Evolutionary conservation across 2,113 vertebrate species (phyloP).

Genomic region (Chaetodon auriga): DNA sequence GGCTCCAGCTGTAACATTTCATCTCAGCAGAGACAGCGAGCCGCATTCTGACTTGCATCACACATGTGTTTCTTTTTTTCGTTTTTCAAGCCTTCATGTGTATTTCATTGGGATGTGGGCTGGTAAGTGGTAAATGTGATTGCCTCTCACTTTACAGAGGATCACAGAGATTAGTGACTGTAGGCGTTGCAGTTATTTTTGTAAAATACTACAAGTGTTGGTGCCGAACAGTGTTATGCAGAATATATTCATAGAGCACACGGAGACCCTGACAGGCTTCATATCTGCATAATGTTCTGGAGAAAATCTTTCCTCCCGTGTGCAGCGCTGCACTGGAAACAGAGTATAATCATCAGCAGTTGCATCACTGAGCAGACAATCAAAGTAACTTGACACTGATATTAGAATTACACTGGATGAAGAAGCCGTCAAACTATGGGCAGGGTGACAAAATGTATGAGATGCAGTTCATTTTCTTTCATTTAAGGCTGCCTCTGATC

Average conservation of each 20-base stretch:
- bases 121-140: conserved; percentile 54
- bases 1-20: conserved; percentile 4
- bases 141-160: conserved; percentile 58
- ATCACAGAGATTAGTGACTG: conserved; percentile 63
- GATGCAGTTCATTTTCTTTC: not conserved
- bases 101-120: conserved; percentile 49
- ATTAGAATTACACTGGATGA: not conserved
- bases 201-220: conserved; percentile 61
- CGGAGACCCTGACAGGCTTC: conserved; percentile 27
- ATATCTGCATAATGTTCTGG: conserved; percentile 1
- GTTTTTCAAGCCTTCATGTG: conserved; percentile 7
- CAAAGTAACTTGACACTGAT: not conserved
- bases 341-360: not conserved
- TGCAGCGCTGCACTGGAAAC: not conserved
- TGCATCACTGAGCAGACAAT: not conserved
- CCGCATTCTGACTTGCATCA: conserved; percentile 12
- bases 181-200: conserved; percentile 63
- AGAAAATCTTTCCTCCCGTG: conserved; percentile 6
- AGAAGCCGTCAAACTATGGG: conserved; percentile 11
- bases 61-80: not conserved
- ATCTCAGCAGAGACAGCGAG: conserved; percentile 5
- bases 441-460: conserved; percentile 12
- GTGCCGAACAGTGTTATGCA: conserved; percentile 15
- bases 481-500: conserved; percentile 15
- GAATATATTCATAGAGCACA: conserved; percentile 32